Base-by-base conservation (phyloP, 2,113 vertebrate species). In the Corythornis madagascariensis region DNA sequence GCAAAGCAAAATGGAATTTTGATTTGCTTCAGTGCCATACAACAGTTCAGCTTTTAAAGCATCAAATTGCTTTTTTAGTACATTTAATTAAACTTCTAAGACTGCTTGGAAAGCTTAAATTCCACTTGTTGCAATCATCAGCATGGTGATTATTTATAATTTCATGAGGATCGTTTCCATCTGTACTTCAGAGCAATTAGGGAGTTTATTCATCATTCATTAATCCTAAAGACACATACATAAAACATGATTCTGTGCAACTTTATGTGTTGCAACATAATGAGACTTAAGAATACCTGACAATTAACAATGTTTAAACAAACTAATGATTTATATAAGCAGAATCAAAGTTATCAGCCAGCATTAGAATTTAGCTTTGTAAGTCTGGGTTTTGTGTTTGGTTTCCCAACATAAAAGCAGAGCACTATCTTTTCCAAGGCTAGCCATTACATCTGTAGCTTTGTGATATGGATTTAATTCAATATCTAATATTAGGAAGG, bases 191-290 rank as follows among this genome's bases (percentile, higher is more conserved):
- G 77, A 89, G 65, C 28, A 87, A 90, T 92, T 95, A 88, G 19
- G 75, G 94, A 92, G 71, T 80, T 95, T 96, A 95, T 95, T 96
- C 94, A 95, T 93, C 90, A 96, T 93, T 96, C 66, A 97, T 96
- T 97, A 97, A 93, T 95, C 95, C 77, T 75, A 61, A 91, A 85
- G 89, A 84, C 33, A 6, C 29, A 63, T 94, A 93, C 81, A 93
- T 86, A 96, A 92, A 94, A 93, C 82, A 75, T 16, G 65, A 89
- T 64, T 76, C 53, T 75, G 59, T 70, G 26, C 47, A 81, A 83
- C 70, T 82, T 85, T 69, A 91, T 64, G 33, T 83, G 55, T 71
- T 88, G 64, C 1, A 0, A 78, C 72, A 78, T 94, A 86, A 81
- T 20, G 16, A 71, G 40, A 64, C 26, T 85, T 74, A 55, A 78